phyloP scores from a whole-genome alignment of 2,888 invertebrate genomes.

The Eretmocerus hayati region DNA sequence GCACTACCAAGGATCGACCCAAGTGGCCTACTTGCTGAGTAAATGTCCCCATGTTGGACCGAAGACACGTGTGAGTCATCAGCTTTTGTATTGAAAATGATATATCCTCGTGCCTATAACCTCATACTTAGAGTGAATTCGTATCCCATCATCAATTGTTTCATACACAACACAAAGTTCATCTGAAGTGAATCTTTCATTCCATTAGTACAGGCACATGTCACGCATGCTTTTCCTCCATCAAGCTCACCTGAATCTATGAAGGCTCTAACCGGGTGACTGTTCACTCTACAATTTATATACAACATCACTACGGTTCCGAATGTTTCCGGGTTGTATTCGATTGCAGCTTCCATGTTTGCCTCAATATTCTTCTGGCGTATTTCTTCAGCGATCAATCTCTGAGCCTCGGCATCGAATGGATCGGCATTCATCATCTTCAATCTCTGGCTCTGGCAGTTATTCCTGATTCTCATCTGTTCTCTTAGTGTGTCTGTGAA shows the following conservation, averaged over 20 bases:
- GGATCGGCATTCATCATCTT: slow-evolving; percentile 91
- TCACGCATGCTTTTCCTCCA: no score
- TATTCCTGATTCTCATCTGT: slow-evolving; percentile 74
- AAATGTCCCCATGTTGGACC: no score
- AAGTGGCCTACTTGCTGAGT: no score
- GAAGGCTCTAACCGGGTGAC: slow-evolving; percentile 94
- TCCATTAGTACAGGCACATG: no score
- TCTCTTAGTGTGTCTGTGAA: slow-evolving; percentile 74
- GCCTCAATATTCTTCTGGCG: slow-evolving; percentile 93
- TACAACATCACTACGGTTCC: slow-evolving; percentile 97
- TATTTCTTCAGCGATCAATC: slow-evolving; percentile 92
- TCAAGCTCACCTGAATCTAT: slow-evolving; percentile 83
- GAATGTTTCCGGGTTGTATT: slow-evolving; percentile 96
- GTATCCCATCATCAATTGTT: no score
- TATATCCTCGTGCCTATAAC: no score
- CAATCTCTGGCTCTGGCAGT: slow-evolving; percentile 74
- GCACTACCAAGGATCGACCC: no score
- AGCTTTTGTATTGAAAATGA: no score
- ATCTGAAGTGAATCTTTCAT: no score
- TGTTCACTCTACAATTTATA: slow-evolving; percentile 95
- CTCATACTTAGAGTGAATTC: no score
- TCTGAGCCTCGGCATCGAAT: slow-evolving; percentile 91
- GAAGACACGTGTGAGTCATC: no score
- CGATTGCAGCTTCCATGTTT: slow-evolving; percentile 98
- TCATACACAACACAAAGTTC: no score